Percentiles rank a stretch among this genome's conserved stretches.
phyloP scores from a whole-genome alignment of 2,113 vertebrate species.

The Mugil cephalus region DNA sequence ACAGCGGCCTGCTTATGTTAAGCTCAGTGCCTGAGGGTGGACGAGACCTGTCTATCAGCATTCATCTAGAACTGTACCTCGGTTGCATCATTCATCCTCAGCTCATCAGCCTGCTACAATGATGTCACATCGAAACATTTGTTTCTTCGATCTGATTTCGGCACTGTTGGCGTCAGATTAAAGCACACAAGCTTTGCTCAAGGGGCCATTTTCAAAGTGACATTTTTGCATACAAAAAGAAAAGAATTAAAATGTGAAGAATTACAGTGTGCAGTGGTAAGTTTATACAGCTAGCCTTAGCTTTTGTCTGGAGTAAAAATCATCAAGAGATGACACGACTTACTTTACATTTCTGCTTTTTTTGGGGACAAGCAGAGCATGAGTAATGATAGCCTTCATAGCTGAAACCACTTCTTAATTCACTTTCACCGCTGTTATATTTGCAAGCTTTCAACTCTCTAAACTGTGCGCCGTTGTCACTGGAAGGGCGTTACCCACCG shows the following conservation, averaged over 20 bases:
- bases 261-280: neutral
- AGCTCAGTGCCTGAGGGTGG: slow-evolving; percentile 40
- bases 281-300: neutral
- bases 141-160: neutral
- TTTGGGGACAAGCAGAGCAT: slow-evolving; percentile 2
- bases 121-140: neutral
- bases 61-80: slow-evolving; percentile 14
- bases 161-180: neutral
- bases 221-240: too few species aligned
- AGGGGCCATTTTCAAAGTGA: too few species aligned
- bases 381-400: neutral
- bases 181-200: too few species aligned
- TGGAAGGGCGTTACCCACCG: neutral
- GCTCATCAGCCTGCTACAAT: neutral
- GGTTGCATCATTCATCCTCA: neutral
- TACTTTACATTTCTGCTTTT: neutral
- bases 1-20: slow-evolving; percentile 29
- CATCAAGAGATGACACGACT: neutral
- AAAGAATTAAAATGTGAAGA: too few species aligned
- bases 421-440: too few species aligned
- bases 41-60: slow-evolving; percentile 59
- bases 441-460: neutral
- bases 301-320: neutral
- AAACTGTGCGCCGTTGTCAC: neutral
- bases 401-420: too few species aligned